Base-by-base conservation (phyloP, 30 jellyfish, hydroid and myxozoan species). In the Catostylus mosaicus region DNA sequence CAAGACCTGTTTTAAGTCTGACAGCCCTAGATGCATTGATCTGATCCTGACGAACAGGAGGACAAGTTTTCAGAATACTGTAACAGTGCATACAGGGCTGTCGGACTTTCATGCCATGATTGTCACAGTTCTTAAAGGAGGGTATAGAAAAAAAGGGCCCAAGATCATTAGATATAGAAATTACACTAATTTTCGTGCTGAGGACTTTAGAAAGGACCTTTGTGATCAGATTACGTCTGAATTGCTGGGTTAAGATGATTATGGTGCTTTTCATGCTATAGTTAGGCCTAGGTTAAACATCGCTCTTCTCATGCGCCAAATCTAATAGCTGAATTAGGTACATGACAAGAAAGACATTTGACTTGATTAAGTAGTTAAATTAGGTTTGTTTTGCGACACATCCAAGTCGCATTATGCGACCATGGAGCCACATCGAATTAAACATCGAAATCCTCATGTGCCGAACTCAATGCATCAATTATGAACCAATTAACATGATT, bases 1-100 rank as follows among this genome's bases (percentile, higher is more conserved):
- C 56, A 79, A 64, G 83, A 74, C 85, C 57, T 73, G 89, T 43
- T 85, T 72, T 66, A 73, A 63, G 80, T 79, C 90, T 29, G 83
- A 65, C 78, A 75, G 72, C 62, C 89, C 89, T 34, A 56, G 83
- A 50, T 73, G 95, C 67, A 85, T 73, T 46, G 84, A 73, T 66
- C 67, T 34, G 35, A 85, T 73, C 24, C 87, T 82, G 30, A 82
- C 79, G 43, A 83, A 83, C 72, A 50, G 81, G 60, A 30, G 35
- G 31, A 35, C 51, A 62, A 84, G 82, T 73, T 85, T 85, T 59
- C 88, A 73, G 45, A 36, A 73, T 57, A 31, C 83, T 46, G 56
- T 43, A 43, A 6, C 43, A 29, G 36, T 61, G 43, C 74, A 56
- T 61, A 29, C 43, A 61, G 74, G 36, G 74, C 74, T 20, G n/a